Conservation (phyloP, 2,888 invertebrate genomes). For the Entomobrya multifasciata region DNA sequence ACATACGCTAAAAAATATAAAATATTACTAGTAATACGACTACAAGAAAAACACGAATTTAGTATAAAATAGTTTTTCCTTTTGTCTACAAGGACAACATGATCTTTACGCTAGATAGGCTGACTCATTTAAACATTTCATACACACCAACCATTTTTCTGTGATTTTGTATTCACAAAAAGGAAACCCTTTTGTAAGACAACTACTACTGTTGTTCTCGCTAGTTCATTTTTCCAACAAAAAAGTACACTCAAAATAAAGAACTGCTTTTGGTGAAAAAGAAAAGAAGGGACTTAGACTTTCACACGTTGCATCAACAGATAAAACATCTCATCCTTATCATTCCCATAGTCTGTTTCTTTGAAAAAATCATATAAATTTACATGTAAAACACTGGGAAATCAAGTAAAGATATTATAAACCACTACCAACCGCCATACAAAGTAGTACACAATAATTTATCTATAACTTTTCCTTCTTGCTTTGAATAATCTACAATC, state of each 20-base stretch:
- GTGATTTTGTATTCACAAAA: not conserved
- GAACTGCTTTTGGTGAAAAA: slow-evolving; percentile 43
- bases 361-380: not conserved
- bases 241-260: no score
- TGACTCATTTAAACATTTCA: slow-evolving; percentile 22
- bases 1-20: no score
- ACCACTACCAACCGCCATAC: slow-evolving; percentile 38
- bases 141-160: slow-evolving; percentile 11
- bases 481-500: slow-evolving; percentile 28
- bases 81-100: slow-evolving; percentile 56
- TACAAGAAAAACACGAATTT: no score
- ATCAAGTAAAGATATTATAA: not conserved
- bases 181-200: slow-evolving; percentile 19
- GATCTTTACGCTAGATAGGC: slow-evolving; percentile 48
- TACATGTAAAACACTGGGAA: not conserved
- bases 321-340: slow-evolving; percentile 39
- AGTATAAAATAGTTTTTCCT: no score
- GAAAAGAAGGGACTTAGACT: slow-evolving; percentile 34
- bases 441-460: not conserved
- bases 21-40: no score
- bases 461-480: not conserved
- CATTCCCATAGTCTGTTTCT: slow-evolving; percentile 31
- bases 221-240: no score
- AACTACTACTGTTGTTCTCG: not conserved
- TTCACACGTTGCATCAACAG: slow-evolving; percentile 68